These are phyloP conservation scores for Drosophila jambulina DNA, from an alignment of 1,140 invertebrate genomes.

Conservation along the genomic window DNA sequence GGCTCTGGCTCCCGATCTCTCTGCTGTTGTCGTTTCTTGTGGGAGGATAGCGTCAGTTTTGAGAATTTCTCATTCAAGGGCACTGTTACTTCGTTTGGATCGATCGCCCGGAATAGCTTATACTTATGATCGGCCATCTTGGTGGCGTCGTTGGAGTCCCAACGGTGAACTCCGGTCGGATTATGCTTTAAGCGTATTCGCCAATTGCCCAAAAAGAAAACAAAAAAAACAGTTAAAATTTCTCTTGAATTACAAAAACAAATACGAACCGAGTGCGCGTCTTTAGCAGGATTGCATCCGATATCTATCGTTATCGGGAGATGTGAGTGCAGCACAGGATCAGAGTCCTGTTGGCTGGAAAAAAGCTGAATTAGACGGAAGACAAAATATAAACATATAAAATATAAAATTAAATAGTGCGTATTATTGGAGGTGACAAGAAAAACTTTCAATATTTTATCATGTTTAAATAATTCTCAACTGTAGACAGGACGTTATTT, in stretches of 20 bases:
- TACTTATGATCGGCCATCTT: conserved; percentile 64
- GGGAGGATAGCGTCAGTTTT: conserved; percentile 77
- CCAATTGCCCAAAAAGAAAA: conserved; percentile 1
- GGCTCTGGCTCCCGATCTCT: neutral
- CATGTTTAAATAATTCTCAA: neutral
- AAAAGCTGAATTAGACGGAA: neutral
- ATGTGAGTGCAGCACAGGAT: neutral
- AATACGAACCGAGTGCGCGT: conserved; percentile 26
- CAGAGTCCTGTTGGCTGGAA: neutral
- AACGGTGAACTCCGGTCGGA: conserved; percentile 6
- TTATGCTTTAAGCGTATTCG: conserved; percentile 30
- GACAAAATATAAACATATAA: neutral
- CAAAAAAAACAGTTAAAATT: neutral
- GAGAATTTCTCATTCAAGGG: conserved; percentile 74
- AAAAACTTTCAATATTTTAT: neutral
- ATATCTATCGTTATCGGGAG: conserved; percentile 7
- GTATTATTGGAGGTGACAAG: neutral
- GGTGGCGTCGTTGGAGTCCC: conserved; percentile 6
- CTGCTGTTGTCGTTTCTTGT: conserved; percentile 48
- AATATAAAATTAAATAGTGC: neutral
- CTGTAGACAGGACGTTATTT: neutral
- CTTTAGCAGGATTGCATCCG: neutral
- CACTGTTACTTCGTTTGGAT: conserved; percentile 74
- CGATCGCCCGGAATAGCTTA: conserved; percentile 69
- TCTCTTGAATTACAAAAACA: conserved; percentile 13